These are phyloP conservation scores for Myotis pilosus DNA, from an alignment of 2,797 vertebrate genomes.

Conservation along the genomic window DNA sequence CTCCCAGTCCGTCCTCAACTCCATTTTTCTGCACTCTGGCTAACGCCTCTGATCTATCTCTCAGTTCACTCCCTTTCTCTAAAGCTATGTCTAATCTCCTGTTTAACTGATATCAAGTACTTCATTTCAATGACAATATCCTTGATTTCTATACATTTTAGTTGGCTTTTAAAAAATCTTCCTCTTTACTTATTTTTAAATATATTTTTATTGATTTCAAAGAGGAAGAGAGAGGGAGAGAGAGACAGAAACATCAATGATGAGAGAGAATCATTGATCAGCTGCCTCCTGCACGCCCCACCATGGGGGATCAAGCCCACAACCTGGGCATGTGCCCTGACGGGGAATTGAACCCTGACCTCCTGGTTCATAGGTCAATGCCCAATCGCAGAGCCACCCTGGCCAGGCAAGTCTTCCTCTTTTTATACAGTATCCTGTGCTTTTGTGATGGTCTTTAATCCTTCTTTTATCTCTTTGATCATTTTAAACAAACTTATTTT, in stretches of 20 bases:
- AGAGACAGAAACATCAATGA: no score
- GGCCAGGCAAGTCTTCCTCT: neutral
- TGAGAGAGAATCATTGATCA: no score
- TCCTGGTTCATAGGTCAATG: no score
- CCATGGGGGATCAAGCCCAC: no score
- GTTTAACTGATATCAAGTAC: neutral
- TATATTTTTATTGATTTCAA: no score
- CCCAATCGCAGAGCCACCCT: neutral
- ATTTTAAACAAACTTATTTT: constrained; percentile 24
- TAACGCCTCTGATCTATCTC: neutral
- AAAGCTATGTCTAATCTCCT: neutral
- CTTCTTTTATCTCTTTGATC: neutral
- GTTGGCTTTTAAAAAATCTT: neutral
- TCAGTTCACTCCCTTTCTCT: neutral
- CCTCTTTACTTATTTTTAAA: neutral
- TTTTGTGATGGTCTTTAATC: neutral
- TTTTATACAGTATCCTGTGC: neutral
- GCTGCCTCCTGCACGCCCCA: no score
- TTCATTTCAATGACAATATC: neutral
- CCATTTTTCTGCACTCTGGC: neutral
- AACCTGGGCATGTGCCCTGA: no score
- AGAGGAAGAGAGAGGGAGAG: no score
- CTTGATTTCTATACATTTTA: neutral
- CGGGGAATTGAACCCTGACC: no score
- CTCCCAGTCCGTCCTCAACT: neutral